Percentiles rank a stretch among this genome's conserved stretches.
These are phyloP conservation scores for Porites rus DNA, from an alignment of 92 coral and sea anemone genomes.

Conservation along the genomic window DNA sequence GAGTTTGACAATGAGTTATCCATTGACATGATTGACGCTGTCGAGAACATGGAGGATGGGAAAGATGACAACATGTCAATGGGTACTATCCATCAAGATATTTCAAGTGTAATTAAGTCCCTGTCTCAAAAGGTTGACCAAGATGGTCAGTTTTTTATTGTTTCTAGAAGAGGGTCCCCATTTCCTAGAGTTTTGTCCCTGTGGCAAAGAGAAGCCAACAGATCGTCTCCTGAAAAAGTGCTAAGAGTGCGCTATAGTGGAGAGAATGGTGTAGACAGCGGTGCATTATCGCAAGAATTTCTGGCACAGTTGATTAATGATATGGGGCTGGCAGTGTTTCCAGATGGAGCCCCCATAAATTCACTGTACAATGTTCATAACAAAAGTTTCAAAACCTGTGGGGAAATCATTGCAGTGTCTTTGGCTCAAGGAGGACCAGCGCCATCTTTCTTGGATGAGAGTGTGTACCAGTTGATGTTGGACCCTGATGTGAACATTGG, in stretches of 20 bases:
- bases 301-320: slow-evolving; percentile 58
- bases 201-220: slow-evolving; percentile 66
- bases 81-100: slow-evolving; percentile 38
- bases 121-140: slow-evolving; percentile 56
- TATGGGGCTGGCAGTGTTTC: slow-evolving; percentile 57
- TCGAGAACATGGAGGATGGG: too few species aligned
- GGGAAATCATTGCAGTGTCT: slow-evolving; percentile 64
- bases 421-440: slow-evolving; percentile 69
- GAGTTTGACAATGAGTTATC: slow-evolving; percentile 40
- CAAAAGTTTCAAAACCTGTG: slow-evolving; percentile 59
- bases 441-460: slow-evolving; percentile 68
- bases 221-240: slow-evolving; percentile 55
- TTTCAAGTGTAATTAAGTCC: slow-evolving; percentile 60
- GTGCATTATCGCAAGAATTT: slow-evolving; percentile 68
- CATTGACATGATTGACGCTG: too few species aligned
- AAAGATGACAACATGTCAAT: too few species aligned
- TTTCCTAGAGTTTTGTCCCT: slow-evolving; percentile 63
- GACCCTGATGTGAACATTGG: slow-evolving; percentile 58
- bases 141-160: slow-evolving; percentile 56
- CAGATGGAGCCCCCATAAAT: slow-evolving; percentile 72
- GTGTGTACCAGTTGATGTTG: slow-evolving; percentile 66
- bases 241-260: slow-evolving; percentile 43
- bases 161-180: slow-evolving; percentile 56
- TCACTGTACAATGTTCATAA: slow-evolving; percentile 67
- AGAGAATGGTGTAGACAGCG: slow-evolving; percentile 65